Percentiles rank a stretch among this genome's conserved stretches.
Conservation (phyloP, 1,140 invertebrate genomes). For the Pachypsylla venusta region DNA sequence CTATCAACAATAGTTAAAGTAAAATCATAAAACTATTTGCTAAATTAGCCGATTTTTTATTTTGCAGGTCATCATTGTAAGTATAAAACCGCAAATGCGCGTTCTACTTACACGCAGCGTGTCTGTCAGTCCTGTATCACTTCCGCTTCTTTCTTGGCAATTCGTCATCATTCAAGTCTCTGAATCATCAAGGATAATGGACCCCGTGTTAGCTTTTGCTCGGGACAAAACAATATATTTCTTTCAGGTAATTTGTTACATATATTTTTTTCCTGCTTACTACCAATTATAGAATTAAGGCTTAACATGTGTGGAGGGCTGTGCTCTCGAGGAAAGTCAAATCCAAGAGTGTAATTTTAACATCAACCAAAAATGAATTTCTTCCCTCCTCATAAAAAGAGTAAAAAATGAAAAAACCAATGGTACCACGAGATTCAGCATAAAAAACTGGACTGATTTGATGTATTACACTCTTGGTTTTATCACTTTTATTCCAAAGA, state of each 20-base stretch:
- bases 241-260: slow-evolving; percentile 47
- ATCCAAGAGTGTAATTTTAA: too few relatives aligned
- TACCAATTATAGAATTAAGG: too few relatives aligned
- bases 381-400: too few relatives aligned
- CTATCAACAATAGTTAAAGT: not conserved
- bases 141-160: slow-evolving; percentile 86
- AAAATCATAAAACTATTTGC: slow-evolving; percentile 1
- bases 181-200: slow-evolving; percentile 41
- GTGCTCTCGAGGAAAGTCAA: too few relatives aligned
- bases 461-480: too few relatives aligned
- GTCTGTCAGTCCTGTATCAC: slow-evolving; percentile 39
- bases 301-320: not conserved
- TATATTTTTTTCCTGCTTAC: too few relatives aligned
- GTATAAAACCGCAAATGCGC: slow-evolving; percentile 55
- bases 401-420: too few relatives aligned
- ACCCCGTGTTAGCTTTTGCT: slow-evolving; percentile 75
- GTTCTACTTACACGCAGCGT: slow-evolving; percentile 38
- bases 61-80: slow-evolving; percentile 64
- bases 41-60: too few relatives aligned
- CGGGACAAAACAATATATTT: slow-evolving; percentile 64
- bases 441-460: too few relatives aligned
- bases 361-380: too few relatives aligned
- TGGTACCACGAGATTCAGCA: too few relatives aligned
- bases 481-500: too few relatives aligned
- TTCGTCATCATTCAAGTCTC: slow-evolving; percentile 69